A percentile compares a stretch with the other conserved stretches of the same genome.
Conservation (phyloP, 92 coral and sea anemone species). For the Desmophyllum pertusum region DNA sequence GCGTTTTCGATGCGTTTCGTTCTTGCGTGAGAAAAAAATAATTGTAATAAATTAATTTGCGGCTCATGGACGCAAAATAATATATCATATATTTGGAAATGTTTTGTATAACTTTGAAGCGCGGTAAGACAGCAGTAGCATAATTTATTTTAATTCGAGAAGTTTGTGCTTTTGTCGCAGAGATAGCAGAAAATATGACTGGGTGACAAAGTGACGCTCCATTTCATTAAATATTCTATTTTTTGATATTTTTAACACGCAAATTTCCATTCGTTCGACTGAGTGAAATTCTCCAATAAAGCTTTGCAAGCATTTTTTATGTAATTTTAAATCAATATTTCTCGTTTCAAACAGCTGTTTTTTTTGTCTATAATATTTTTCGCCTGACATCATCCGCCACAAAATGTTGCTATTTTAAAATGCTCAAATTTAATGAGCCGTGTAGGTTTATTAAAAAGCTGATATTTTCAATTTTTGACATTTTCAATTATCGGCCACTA, state of each 20-base stretch:
- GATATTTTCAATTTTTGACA: not conserved
- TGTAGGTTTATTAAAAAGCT: not conserved
- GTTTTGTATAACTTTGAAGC: not conserved
- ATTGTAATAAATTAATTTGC: not conserved
- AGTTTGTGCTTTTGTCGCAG: no score
- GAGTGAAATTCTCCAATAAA: not conserved
- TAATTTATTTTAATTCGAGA: not conserved
- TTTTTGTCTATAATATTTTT: not conserved
- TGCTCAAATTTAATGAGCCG: not conserved
- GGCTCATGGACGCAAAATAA: not conserved
- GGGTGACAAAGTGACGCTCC: not conserved
- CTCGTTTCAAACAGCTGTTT: not conserved
- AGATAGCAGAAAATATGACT: no score
- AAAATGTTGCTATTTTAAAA: not conserved
- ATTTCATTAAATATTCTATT: not conserved
- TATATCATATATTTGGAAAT: not conserved
- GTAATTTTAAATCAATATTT: not conserved
- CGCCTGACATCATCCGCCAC: not conserved
- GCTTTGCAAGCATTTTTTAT: not conserved
- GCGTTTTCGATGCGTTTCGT: no score
- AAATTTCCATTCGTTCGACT: not conserved
- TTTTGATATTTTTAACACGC: not conserved
- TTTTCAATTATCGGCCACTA: not conserved
- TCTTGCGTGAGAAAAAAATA: not conserved
- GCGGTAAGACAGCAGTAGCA: not conserved